Base-by-base conservation (phyloP, 2,888 invertebrate genomes). In the Augiades crinisus region DNA sequence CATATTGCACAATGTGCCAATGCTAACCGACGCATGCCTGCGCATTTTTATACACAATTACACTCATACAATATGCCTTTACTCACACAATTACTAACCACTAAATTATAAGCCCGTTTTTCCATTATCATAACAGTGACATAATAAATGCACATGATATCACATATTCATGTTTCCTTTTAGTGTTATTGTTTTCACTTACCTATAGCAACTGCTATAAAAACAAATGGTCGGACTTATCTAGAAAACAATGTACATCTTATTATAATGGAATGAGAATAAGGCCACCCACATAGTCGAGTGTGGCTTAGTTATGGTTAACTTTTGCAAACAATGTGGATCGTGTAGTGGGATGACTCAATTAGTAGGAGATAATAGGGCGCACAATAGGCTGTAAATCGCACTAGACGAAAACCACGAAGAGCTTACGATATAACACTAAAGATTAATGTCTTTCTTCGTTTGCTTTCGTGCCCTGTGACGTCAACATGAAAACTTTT, bases 321-420 rank as follows among this genome's bases (percentile, higher is more conserved):
- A 79, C 76, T 82, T 85, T 87, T 78, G 85, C 87, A 84, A 87
- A 86, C 86, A 87, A 87, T 84, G 70, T 76, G 70, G 62, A 69
- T 67, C 61, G 58, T 70, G 75, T 82, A 78, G 77, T 80, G 81
- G 76, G 79, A 87, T 81, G 85, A 77, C 86, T 87, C 86, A 85
- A 87, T 87, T 87, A 87, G 81, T 69, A 72, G 73, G 58, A 78
- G 80, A 81, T 82, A 78, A 78, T 67, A 65, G 65, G 62, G 67
- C 60, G 65, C 71, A 84, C 84, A 87, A 84, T 84, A 64, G 78
- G 63, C 67, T 67, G 77, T 83, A 81, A 83, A 84, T 81, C 78
- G 70, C 67, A 65, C 61, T 67, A 64, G 63, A 61, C 59, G 60
- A 58, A 58, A 62, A 54, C 63, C 62, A 61, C 62, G 59, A 55